Evolutionary conservation across 2,888 invertebrate genomes (phyloP), one percentile per base, ranked within the genome.

Genomic region (Drosophila sordidapex): DNA sequence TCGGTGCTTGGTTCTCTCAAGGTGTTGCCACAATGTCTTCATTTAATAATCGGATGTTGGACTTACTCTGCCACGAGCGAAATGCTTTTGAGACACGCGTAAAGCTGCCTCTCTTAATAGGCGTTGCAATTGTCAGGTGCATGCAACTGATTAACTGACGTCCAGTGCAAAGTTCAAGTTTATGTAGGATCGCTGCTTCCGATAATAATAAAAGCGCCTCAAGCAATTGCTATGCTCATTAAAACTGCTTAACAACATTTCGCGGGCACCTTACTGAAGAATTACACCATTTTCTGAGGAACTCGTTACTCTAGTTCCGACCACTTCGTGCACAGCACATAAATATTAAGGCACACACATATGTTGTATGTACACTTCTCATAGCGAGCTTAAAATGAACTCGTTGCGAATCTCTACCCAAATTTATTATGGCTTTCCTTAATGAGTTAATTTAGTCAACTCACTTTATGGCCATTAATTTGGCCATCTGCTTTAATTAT

Each of bases 11-110:
- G 29, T 35, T 56, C 43, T 51, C 52, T 48, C n/a, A 62, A 86
- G 89, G 84, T 79, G 84, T 81, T 79, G 79, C 79, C 73, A 74
- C 75, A 89, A 85, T 81, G 84, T 85, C 89, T 85, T 89, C 82
- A 85, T 85, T 89, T 87, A 79, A 76, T 81, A 87, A 85, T 81
- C 89, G 71, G 85, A 73, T 74, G 76, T 70, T 64, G 73, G 69
- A 72, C 83, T 77, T 74, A 68, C 68, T 38, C 59, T 60, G 74
- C 68, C 70, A 52, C 60, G 57, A 57, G 46, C 59, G 21, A 65
- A 63, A 60, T 67, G 64, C 43, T 48, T 68, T 68, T 72, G 67
- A 70, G 77, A 65, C 69, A 66, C 81, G 72, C 83, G 69, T 67
- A 81, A 25, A 83, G 74, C 71, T 76, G 78, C 71, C 53, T 60